Evolutionary conservation across 2,797 vertebrate species (phyloP), one percentile per base, ranked within the genome.

Genomic region (Dermochelys coriacea): DNA sequence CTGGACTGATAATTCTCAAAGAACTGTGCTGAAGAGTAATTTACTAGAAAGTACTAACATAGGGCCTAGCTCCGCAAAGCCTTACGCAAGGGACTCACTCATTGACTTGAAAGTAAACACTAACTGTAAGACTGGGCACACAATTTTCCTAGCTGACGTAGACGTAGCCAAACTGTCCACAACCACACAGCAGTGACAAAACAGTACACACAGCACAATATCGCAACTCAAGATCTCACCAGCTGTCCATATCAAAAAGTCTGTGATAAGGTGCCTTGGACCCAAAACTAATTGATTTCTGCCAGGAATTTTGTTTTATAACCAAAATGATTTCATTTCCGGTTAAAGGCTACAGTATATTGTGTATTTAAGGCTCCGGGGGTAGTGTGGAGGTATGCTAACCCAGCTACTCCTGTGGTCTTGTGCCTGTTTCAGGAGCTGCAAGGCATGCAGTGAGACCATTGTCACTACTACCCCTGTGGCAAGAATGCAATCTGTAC

Each of bases 321-420:
- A 89, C 1, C 1, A 80, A 89, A 91, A 84, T 6, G 8, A 0
- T 0, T 83, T 0, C 10, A 52, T 45, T 82, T 8, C n/a, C 5
- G 11, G 64, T 21, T 41, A n/a, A 37, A 37, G n/a, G 21, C 64
- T 23, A 41, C 2, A 3, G 80, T 12, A 16, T 0, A 0, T 15
- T 77, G 1, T 49, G 1, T 37, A 4, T 57, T 37, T 75, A 57
- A 47, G 6, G 3, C 27, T 8, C 5, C 71, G 31, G 14, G 59
- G 10, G 21, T 23, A n/a, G 21, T 71, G 68, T 25, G 68, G 19
- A 41, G 19, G 6, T 25, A 10, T 85, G 18, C 79, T 80, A 54
- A 45, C 52, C 51, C 5, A 51, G 51, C 10, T 41, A 10, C 51
- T 41, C 8, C n/a, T 14, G 12, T 18, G 15, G 25, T 45, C 12